These are phyloP conservation scores for Oreohelix idahoensis DNA, from an alignment of 1,140 invertebrate genomes.

Conservation along the genomic window DNA sequence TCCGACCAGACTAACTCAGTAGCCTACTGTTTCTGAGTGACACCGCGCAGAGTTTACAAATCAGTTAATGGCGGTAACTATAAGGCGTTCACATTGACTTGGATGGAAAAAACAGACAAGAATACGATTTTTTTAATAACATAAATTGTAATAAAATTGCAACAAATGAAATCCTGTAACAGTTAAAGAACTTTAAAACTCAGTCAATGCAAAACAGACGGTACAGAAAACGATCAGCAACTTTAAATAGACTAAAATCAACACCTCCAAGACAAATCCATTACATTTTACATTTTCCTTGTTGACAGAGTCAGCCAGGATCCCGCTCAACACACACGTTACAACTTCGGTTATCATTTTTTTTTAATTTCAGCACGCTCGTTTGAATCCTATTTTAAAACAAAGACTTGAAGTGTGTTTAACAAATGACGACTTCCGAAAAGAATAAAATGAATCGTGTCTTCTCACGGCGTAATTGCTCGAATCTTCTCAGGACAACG, in stretches of 20 bases:
- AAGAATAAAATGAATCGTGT: not conserved
- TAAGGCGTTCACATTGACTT: too few relatives aligned
- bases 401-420: not conserved
- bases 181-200: not conserved
- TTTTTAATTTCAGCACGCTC: not conserved
- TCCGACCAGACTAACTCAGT: too few relatives aligned
- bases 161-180: too few relatives aligned
- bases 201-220: not conserved
- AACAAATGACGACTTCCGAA: not conserved
- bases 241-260: not conserved
- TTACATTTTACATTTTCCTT: not conserved
- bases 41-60: too few relatives aligned
- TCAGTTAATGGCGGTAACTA: too few relatives aligned
- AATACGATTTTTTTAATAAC: too few relatives aligned
- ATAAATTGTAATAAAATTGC: too few relatives aligned
- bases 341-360: not conserved
- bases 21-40: too few relatives aligned
- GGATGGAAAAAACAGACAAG: too few relatives aligned
- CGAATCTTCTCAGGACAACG: not conserved
- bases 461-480: not conserved
- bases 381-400: not conserved
- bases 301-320: not conserved
- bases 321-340: not conserved
- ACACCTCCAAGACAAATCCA: conserved; percentile 2
- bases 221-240: not conserved